Percentiles rank a stretch among this genome's conserved stretches.
These are phyloP conservation scores for Amazona vittata DNA, from an alignment of 2,113 vertebrate genomes.

Conservation along the genomic window DNA sequence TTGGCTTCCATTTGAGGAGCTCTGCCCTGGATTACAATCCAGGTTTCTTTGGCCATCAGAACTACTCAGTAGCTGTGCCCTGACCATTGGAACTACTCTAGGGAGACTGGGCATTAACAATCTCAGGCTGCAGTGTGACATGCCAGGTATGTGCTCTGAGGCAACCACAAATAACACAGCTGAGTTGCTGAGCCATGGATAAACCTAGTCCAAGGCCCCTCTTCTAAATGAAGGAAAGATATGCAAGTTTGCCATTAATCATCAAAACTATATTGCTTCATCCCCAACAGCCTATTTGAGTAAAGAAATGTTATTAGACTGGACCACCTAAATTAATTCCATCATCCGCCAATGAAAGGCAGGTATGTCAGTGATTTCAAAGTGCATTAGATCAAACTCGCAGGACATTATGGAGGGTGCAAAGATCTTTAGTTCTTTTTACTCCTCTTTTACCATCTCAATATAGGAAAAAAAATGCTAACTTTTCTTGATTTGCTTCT, in stretches of 20 bases:
- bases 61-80: not conserved
- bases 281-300: not conserved
- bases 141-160: not conserved
- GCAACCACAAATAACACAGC: not conserved
- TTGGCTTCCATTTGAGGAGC: not conserved
- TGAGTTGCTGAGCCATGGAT: not conserved
- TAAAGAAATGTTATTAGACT: not conserved
- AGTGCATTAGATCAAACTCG: not conserved
- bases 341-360: not conserved
- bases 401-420: not conserved
- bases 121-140: not conserved
- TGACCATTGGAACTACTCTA: not conserved
- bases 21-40: not conserved
- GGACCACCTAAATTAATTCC: not conserved
- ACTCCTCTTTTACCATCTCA: fast-evolving
- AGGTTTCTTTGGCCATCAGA: not conserved
- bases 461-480: not conserved
- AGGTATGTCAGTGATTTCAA: not conserved
- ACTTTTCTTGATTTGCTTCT: not conserved
- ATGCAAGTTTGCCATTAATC: not conserved
- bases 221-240: not conserved
- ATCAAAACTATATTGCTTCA: not conserved
- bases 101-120: not conserved
- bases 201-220: not conserved
- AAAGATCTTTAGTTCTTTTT: not conserved